Evolutionary conservation across 2,113 vertebrate genomes (phyloP), one percentile per base, ranked within the genome.

Genomic region (Prietella phreatophila): DNA sequence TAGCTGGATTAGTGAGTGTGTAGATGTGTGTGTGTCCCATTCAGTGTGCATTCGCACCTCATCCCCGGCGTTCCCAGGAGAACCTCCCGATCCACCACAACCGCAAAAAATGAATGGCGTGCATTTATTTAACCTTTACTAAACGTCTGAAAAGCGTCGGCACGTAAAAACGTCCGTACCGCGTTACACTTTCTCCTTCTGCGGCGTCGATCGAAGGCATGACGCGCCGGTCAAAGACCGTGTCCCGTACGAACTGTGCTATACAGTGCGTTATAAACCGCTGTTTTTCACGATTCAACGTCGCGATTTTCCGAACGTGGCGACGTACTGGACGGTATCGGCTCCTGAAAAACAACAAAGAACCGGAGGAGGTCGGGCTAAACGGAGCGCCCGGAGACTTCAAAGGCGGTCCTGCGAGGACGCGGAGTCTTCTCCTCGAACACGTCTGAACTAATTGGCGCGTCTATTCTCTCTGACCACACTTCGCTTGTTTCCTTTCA

Each of bases 361-460:
- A 87, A 0, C 39, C 39, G 50, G 56, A 85, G 85, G n/a, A 60
- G 86, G 56, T 91, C 88, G 91, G 84, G 71, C 47, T 53, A 65
- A 84, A 88, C 65, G 91, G 91, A 86, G 94, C 93, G 93, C 93
- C 0, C 30, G 87, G 93, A 93, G 92, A 93, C 94, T 94, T 95
- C 93, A 95, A 95, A 95, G 91, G 93, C 84, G 91, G 84, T 81
- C 90, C 58, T 93, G 53, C 56, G 53, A 61, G 13, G 42, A 76
- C 36, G 80, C 87, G 56, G 82, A 87, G 88, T 93, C 89, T 88
- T 91, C 93, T 93, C 91, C 92, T 94, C 91, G 94, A 94, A 94
- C 94, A 92, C 92, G 91, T 94, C 94, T 92, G 93, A 94, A 95
- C 95, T 96, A 97, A 97, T 97, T 97, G 95, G 94, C 93, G 93